A percentile compares a stretch with the other conserved stretches of the same genome.
These are phyloP conservation scores for Saimiri boliviensis DNA, from an alignment of 2,113 vertebrate species.

Conservation along the genomic window DNA sequence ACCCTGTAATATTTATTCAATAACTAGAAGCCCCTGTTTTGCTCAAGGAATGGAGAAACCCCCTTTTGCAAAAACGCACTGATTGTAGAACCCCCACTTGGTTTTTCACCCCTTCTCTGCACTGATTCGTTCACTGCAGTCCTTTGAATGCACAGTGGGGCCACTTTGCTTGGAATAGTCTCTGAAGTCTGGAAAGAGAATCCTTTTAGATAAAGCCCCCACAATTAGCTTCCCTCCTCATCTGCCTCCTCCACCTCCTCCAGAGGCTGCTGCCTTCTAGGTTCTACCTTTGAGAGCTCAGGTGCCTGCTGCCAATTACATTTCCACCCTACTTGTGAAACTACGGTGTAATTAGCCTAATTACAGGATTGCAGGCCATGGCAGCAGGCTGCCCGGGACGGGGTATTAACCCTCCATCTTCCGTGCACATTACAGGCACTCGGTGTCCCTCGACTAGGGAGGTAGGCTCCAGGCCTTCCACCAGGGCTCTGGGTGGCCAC, in stretches of 20 bases:
- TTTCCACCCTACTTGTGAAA: background rate
- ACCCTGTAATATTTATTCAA: background rate
- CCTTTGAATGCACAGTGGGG: fast-evolving
- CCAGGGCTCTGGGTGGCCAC: background rate
- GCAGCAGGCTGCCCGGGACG: background rate
- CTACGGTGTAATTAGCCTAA: constrained; percentile 15
- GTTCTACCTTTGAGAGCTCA: constrained; percentile 21
- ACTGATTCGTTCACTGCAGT: fast-evolving
- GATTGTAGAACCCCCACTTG: background rate
- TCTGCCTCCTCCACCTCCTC: background rate
- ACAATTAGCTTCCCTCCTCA: fast-evolving
- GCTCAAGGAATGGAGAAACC: background rate
- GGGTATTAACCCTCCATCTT: background rate
- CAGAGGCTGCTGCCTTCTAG: background rate
- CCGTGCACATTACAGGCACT: background rate
- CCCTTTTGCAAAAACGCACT: background rate
- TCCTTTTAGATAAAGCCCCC: background rate
- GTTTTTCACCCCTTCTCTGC: background rate
- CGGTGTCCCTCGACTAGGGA: background rate
- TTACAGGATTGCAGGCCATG: background rate
- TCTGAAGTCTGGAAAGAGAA: background rate
- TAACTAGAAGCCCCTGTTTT: background rate
- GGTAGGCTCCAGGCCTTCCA: background rate
- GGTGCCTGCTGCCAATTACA: constrained; percentile 1
- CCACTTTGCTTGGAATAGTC: background rate